Conservation (phyloP, 1,140 invertebrate genomes). For the Sipha flava region DNA sequence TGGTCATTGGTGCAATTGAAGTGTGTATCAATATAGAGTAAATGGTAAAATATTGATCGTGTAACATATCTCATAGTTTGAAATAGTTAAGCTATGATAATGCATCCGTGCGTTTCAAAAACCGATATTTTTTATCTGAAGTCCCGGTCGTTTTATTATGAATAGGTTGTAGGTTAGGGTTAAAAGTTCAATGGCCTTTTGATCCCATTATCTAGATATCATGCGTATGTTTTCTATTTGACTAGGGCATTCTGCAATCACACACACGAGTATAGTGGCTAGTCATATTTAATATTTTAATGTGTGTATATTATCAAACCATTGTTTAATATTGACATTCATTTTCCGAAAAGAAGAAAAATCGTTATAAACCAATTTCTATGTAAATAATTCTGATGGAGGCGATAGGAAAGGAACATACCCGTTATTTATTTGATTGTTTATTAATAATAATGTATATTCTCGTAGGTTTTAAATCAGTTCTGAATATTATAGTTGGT, state of each 20-base stretch:
- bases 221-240: constrained; percentile 28
- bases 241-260: not conserved
- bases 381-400: too few relatives aligned
- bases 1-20: too few relatives aligned
- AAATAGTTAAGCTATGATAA: not conserved
- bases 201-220: constrained; percentile 13
- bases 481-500: too few relatives aligned
- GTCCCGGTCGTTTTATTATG: not conserved
- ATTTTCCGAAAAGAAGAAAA: not conserved
- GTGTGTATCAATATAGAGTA: too few relatives aligned
- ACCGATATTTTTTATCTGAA: constrained; percentile 2
- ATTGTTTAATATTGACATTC: not conserved
- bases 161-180: not conserved
- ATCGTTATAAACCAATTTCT: not conserved
- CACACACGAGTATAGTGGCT: not conserved
- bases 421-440: too few relatives aligned
- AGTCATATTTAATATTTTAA: not conserved
- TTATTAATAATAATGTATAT: too few relatives aligned
- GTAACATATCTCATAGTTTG: constrained; percentile 25
- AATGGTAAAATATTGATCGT: not conserved
- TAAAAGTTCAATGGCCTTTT: constrained; percentile 4
- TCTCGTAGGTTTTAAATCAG: too few relatives aligned
- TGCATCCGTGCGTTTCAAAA: not conserved
- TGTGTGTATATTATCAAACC: not conserved
- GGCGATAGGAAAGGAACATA: too few relatives aligned